Base-by-base conservation (phyloP, 1,140 invertebrate genomes). In the Monochamus saltuarius region DNA sequence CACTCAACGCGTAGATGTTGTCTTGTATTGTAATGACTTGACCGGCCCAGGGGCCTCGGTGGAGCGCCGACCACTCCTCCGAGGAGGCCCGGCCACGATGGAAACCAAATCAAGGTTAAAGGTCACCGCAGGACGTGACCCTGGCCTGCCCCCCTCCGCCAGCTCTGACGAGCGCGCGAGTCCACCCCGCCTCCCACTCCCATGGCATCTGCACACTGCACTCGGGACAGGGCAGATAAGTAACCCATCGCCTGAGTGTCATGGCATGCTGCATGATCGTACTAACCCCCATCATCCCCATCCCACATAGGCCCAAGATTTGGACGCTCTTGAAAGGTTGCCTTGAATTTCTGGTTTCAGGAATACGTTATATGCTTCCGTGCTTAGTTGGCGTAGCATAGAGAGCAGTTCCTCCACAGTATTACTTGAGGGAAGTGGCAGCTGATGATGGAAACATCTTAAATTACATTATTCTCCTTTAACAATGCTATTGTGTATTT, bases 31-130 rank as follows among this genome's bases (percentile, higher is more conserved):
- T 17, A 46, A 1, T 46, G 10, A 46, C 19, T 11, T 46, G n/a
- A 11, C n/a, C 4, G 53, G 38, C 61, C 56, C 59, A 54, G 51
- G 63, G 65, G 63, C 56, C 77, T 35, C 40, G 53, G 39, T 10
- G 40, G 34, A 29, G 19, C 35, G 39, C 19, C 19, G 19, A 56
- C 53, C 40, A 11, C 22, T 34, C 39, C 53, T 45, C 37, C 40
- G 75, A 73, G 74, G 82, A 77, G 78, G n/a, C 22, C 45, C 42
- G 16, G 13, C 13, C 37, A 79, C 79, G 79, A 84, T 86, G 84
- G 84, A 87, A 86, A 86, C 85, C 85, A 86, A 87, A 86, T 87
- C 84, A 85, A 85, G 79, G 82, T 81, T 80, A 76, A 84, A 84
- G 81, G 82, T 83, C 82, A 84, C 83, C 76, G 68, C 78, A 81